These are phyloP conservation scores for Patella pellucida DNA, from an alignment of 2,888 invertebrate species.

Conservation along the genomic window DNA sequence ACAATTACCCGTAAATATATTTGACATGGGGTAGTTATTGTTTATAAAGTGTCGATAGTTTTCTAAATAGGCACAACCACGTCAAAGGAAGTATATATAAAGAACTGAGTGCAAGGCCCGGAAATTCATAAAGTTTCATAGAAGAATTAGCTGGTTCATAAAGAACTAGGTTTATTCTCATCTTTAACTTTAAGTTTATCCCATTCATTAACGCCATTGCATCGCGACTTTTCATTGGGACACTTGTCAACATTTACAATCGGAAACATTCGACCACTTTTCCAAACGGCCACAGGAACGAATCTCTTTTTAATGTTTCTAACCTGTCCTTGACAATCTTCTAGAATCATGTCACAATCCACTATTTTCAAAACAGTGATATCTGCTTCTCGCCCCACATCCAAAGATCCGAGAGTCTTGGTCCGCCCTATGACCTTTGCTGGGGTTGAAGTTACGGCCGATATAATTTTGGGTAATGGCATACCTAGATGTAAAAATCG, in stretches of 20 bases:
- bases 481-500: conserved; percentile 62
- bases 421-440: conserved; percentile 49
- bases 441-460: conserved; percentile 54
- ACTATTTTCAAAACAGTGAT: conserved; percentile 55
- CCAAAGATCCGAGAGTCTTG: conserved; percentile 20
- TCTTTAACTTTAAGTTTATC: conserved; percentile 9
- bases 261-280: conserved; percentile 40
- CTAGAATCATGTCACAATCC: conserved; percentile 46
- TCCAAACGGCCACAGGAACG: conserved; percentile 57
- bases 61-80: too few species aligned
- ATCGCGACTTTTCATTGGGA: conserved; percentile 11
- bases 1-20: too few species aligned
- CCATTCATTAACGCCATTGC: background rate
- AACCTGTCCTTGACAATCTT: conserved; percentile 53
- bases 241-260: conserved; percentile 29
- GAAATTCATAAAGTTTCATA: background rate
- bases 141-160: background rate
- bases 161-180: background rate
- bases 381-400: conserved; percentile 53
- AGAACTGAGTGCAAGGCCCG: too few species aligned
- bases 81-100: too few species aligned
- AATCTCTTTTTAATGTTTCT: conserved; percentile 43
- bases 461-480: conserved; percentile 55
- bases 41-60: too few species aligned
- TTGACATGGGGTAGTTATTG: too few species aligned